These are phyloP conservation scores for Papilio polyxenes DNA, from an alignment of 1,140 invertebrate genomes.

Conservation along the genomic window DNA sequence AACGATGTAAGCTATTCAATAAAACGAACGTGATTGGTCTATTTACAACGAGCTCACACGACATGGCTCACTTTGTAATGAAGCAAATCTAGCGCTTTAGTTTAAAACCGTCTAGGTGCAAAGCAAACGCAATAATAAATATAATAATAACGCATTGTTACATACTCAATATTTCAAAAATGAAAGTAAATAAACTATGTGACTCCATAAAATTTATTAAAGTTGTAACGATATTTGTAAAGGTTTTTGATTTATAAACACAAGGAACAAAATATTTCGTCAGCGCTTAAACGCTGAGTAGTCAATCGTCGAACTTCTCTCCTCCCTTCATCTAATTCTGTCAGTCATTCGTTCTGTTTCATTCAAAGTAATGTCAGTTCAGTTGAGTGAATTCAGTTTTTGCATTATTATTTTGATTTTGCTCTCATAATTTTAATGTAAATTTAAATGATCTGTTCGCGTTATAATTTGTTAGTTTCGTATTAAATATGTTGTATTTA, in stretches of 20 bases:
- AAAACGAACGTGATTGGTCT: constrained; percentile 55
- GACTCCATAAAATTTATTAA: not conserved
- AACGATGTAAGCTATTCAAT: constrained; percentile 48
- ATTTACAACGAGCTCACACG: constrained; percentile 48
- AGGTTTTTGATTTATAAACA: not conserved
- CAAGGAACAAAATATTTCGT: not conserved
- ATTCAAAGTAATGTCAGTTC: constrained; percentile 60
- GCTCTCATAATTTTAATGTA: not conserved
- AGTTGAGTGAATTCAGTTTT: constrained; percentile 47
- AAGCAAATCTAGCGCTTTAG: constrained; percentile 38
- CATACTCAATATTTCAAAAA: not conserved
- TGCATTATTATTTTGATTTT: constrained; percentile 33
- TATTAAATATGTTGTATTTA: not conserved
- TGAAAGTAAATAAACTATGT: not conserved
- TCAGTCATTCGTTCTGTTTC: constrained; percentile 65
- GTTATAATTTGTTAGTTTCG: not conserved
- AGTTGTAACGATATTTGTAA: not conserved
- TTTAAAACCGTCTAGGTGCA: not conserved
- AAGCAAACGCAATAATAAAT: not conserved
- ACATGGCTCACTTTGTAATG: constrained; percentile 44
- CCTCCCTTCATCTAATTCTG: constrained; percentile 73
- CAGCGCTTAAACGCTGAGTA: constrained; percentile 51
- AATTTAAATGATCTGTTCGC: not conserved
- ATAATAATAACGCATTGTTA: not conserved
- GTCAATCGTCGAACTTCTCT: constrained; percentile 42